Percentiles rank a stretch among this genome's conserved stretches.
Evolutionary conservation across 2,888 invertebrate species (phyloP).

Genomic region (Drosophila helvetica): DNA sequence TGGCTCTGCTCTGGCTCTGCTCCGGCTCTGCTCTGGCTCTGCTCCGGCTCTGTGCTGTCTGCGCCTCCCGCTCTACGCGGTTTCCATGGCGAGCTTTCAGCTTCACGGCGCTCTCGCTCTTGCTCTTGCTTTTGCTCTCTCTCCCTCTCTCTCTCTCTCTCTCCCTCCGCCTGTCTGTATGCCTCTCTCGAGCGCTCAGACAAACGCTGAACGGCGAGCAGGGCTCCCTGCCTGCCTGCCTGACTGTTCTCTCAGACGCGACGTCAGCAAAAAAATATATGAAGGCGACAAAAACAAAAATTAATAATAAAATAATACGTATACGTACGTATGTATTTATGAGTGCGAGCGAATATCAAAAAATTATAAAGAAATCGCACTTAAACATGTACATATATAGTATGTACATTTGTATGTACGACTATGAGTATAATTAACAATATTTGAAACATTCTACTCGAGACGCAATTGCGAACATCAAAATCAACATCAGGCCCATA

Average conservation of each 20-base stretch:
- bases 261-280: conserved; percentile 50
- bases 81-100: conserved; percentile 22
- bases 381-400: not conserved
- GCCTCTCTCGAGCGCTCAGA: conserved; percentile 2
- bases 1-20: too few species aligned
- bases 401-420: not conserved
- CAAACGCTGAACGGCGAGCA: conserved; percentile 5
- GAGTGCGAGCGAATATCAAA: conserved; percentile 13
- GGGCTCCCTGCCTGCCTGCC: conserved; percentile 5
- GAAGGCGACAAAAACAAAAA: conserved; percentile 42
- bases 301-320: conserved; percentile 8
- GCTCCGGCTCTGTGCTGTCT: too few species aligned
- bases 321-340: conserved; percentile 8
- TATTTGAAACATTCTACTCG: conserved; percentile 2
- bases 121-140: not conserved
- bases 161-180: conserved; percentile 9
- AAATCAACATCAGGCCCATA: not conserved
- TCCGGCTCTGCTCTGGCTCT: not conserved
- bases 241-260: conserved; percentile 40
- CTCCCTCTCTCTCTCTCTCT: conserved; percentile 4
- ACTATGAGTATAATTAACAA: conserved; percentile 17
- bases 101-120: conserved; percentile 4
- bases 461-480: conserved; percentile 41
- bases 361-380: conserved; percentile 6
- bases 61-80: not conserved